Base-by-base conservation (phyloP, 1,140 invertebrate genomes). In the Aricia agestis region DNA sequence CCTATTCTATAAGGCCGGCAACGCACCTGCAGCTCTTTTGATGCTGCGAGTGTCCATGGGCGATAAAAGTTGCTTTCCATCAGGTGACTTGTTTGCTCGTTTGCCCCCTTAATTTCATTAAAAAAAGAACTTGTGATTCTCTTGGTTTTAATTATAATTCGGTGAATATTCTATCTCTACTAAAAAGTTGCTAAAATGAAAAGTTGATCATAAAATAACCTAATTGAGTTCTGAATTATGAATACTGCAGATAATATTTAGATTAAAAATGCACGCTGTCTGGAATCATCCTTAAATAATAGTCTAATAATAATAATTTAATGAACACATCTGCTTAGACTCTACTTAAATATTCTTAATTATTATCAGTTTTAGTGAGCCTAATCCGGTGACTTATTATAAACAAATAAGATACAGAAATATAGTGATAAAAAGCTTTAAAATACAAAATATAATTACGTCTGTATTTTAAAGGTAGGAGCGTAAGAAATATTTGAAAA, bases 381-480 rank as follows among this genome's bases (percentile, higher is more conserved):
- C 45, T 52, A 52, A 52, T 52, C 45, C 45, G 45, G 45, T 52
- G 45, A 45, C 45, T 52, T 52, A 52, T 52, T 52, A 13, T 52
- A 52, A 52, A 52, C 45, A 52, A 52, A 52, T 52, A 52, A 52
- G 6, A 52, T 52, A 52, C 45, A 52, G 45, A 52, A 52, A 52
- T 52, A 52, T 52, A 36, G 36, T 36, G 36, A 52, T 52, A 52
- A 52, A 52, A 52, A 52, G 45, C 45, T 52, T 52, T 52, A 52
- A 52, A 52, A 52, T 52, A 52, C 45, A 52, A 52, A 52, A 52
- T 52, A 52, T 52, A 52, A 52, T 52, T 52, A 52, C 13, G 45
- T 52, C 45, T 52, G 45, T 52, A 52, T 52, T 11, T 52, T 52
- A 52, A 13, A 52, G 45, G 13, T 52, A 52, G 45, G 45, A 52